Percentiles rank a stretch among this genome's conserved stretches.
phyloP scores from a whole-genome alignment of 2,888 invertebrate species.

The Clostera curtula region DNA sequence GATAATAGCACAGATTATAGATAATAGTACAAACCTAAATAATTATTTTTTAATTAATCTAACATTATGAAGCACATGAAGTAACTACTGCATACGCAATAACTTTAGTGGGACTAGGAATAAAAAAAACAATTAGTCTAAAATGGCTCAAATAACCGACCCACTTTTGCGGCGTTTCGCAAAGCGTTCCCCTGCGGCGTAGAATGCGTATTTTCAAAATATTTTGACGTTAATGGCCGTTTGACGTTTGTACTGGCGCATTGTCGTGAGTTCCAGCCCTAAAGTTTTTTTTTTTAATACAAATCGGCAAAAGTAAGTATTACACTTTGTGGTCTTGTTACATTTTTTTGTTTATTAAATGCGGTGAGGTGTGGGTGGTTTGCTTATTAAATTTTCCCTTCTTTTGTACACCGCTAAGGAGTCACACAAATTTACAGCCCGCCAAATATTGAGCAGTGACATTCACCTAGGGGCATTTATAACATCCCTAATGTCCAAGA shows the following conservation, averaged over 20 bases:
- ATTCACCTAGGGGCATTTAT: too few relatives aligned
- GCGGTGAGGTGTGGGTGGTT: conserved; percentile 4
- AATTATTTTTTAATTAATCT: too few relatives aligned
- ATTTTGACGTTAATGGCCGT: conserved; percentile 70
- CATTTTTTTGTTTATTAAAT: not conserved
- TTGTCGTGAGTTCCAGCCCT: conserved; percentile 30
- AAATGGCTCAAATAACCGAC: conserved; percentile 11
- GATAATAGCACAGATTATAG: too few relatives aligned
- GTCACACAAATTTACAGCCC: too few relatives aligned
- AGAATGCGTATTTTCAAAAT: conserved; percentile 66
- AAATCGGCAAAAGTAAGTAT: conserved; percentile 27
- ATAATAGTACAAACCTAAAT: too few relatives aligned
- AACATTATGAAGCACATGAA: too few relatives aligned
- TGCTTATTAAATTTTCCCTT: conserved; percentile 4
- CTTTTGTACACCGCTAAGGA: too few relatives aligned
- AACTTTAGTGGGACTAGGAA: too few relatives aligned
- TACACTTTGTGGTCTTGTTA: conserved; percentile 5
- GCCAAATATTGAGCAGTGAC: too few relatives aligned
- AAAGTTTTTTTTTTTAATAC: conserved; percentile 29
- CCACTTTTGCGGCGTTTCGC: conserved; percentile 38
- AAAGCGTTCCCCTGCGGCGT: conserved; percentile 52
- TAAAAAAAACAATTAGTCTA: conserved; percentile 11
- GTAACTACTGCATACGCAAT: too few relatives aligned
- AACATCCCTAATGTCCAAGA: too few relatives aligned
- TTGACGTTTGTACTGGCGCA: conserved; percentile 55